Evolutionary conservation across 2,797 vertebrate species (phyloP), one percentile per base, ranked within the genome.

Genomic region (Cacajao melanocephalus): DNA sequence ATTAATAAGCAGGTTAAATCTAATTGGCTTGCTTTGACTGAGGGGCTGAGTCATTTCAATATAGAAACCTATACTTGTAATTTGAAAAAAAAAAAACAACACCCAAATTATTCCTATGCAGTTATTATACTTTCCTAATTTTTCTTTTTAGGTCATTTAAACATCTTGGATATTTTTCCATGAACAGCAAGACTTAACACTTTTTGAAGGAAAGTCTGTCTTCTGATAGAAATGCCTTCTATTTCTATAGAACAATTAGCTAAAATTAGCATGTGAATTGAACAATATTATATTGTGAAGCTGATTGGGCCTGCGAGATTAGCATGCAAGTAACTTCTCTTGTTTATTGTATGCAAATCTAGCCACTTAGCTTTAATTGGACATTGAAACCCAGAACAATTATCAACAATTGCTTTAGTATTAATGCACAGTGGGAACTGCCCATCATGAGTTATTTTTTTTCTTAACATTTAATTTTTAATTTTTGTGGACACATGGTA

Each of bases 301-400:
- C 97, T 98, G 98, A 99, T 98, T 98, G 98, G 98, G 94, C 98
- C 98, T 97, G 84, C 94, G 98, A 98, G 98, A 98, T 82, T 96
- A 55, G 67, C 91, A 97, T 98, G 89, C 96, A 98, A 98, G 93
- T 98, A 97, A 98, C 75, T 98, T 98, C 97, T 97, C 97, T 98
- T 98, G 98, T 98, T 98, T 98, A 98, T 98, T 98, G 75, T 98
- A 98, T 98, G 98, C 98, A 99, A 98, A 99, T 99, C 52, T 76
- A 97, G 39, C 98, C 97, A 98, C 97, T 99, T 98, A 98, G 97
- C 96, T 98, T 98, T 99, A 99, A 99, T 98, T 98, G 98, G 98
- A 97, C 98, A 96, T 98, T 98, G 98, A 98, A 98, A 99, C 98
- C 98, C 98, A 98, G 98, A 98, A 98, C 97, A 98, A 98, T 98